Conservation (phyloP, 2,888 invertebrate species). For the Protodeltote pygarga region DNA sequence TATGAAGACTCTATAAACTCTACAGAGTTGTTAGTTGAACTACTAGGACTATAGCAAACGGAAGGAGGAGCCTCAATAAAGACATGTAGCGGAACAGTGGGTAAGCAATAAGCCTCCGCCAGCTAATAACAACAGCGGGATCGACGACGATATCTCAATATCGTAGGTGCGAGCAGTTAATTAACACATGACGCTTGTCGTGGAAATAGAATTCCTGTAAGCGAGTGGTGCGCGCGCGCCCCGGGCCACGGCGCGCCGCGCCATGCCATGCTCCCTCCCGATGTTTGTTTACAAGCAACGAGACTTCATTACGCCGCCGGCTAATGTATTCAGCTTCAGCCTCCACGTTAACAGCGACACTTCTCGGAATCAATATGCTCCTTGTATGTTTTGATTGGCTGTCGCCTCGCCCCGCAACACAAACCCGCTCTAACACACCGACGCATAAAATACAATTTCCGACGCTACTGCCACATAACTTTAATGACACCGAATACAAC, state of each 20-base stretch:
- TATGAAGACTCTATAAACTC: no score
- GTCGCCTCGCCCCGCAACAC: slow-evolving; percentile 61
- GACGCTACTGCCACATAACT: slow-evolving; percentile 57
- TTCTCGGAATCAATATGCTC: slow-evolving; percentile 87
- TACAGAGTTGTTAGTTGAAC: slow-evolving; percentile 10
- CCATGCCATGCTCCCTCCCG: slow-evolving; percentile 53
- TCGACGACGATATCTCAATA: slow-evolving; percentile 84
- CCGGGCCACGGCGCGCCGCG: slow-evolving; percentile 59
- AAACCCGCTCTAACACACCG: slow-evolving; percentile 65
- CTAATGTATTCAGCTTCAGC: slow-evolving; percentile 88
- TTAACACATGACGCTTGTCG: slow-evolving; percentile 86
- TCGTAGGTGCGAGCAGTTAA: slow-evolving; percentile 85
- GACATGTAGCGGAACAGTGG: slow-evolving; percentile 46
- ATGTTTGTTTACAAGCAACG: slow-evolving; percentile 86
- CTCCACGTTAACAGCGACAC: slow-evolving; percentile 87
- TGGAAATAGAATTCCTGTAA: slow-evolving; percentile 86
- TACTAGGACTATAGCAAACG: slow-evolving; percentile 33
- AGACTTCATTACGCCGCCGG: slow-evolving; percentile 87
- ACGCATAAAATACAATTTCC: slow-evolving; percentile 73
- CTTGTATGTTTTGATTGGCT: slow-evolving; percentile 87
- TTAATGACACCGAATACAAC: slow-evolving; percentile 85
- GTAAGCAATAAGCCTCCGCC: slow-evolving; percentile 82
- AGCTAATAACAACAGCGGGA: slow-evolving; percentile 84
- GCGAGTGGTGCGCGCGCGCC: slow-evolving; percentile 79
- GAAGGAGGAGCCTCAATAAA: slow-evolving; percentile 37